Percentiles rank a stretch among this genome's conserved stretches.
Conservation (phyloP, 2,888 invertebrate species). For the Amphipoea oculea region DNA sequence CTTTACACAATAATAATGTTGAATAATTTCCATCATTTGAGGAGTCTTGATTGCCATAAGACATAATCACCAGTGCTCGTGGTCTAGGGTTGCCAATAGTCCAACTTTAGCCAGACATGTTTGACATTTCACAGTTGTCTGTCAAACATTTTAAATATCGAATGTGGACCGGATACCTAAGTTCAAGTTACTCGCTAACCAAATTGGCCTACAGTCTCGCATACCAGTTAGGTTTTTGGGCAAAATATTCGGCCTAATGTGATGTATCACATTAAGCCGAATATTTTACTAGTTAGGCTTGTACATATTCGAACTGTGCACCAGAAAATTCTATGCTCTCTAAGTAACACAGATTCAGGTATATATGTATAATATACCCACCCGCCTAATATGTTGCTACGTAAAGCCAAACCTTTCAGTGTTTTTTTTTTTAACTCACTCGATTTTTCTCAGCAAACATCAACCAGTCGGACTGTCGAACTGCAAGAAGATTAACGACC, state of each 20-base stretch:
- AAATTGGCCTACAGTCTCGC: not conserved
- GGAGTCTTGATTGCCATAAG: not conserved
- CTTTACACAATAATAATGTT: not conserved
- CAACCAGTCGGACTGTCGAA: constrained; percentile 1
- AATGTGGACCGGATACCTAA: no score
- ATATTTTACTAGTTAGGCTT: no score
- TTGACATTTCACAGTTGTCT: no score
- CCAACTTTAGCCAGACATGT: no score
- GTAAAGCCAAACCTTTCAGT: no score
- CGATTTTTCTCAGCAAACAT: not conserved
- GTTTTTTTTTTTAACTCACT: no score
- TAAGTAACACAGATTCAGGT: no score
- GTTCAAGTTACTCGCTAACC: not conserved
- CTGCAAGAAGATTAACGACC: constrained; percentile 45
- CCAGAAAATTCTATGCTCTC: no score
- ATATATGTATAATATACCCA: no score
- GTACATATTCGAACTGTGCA: no score
- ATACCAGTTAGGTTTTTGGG: not conserved
- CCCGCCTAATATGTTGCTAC: no score
- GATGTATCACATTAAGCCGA: not conserved
- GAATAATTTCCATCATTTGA: not conserved
- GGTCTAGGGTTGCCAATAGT: not conserved
- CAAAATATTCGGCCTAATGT: not conserved
- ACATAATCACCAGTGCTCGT: not conserved
- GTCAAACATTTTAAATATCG: not conserved